A percentile compares a stretch with the other conserved stretches of the same genome.
Conservation (phyloP, 92 coral and sea anemone genomes). For the Porites cylindrica region DNA sequence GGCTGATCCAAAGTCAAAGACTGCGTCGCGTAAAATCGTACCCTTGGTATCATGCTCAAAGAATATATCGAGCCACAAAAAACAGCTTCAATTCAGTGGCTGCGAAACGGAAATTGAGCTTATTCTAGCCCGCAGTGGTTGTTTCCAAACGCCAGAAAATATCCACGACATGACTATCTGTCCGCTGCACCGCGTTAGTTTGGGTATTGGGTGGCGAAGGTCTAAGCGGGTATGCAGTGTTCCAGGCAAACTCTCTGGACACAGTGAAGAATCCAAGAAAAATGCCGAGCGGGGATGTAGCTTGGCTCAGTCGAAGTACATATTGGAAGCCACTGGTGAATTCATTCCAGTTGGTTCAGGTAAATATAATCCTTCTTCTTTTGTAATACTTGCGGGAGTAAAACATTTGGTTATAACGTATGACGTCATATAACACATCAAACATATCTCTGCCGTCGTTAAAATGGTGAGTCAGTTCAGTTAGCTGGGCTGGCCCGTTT, state of each 20-base stretch:
- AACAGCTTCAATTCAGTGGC: constrained; percentile 35
- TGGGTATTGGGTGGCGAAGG: constrained; percentile 36
- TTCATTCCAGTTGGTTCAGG: constrained; percentile 50
- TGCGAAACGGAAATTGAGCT: constrained; percentile 47
- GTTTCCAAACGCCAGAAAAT: constrained; percentile 44
- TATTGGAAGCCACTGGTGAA: constrained; percentile 37
- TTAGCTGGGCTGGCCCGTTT: background rate
- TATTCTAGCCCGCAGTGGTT: constrained; percentile 42
- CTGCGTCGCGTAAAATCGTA: background rate
- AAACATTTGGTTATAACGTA: background rate
- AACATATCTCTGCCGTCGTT: constrained; percentile 10
- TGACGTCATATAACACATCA: background rate
- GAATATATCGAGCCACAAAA: constrained; percentile 37
- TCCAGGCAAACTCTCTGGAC: constrained; percentile 14
- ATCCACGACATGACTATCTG: constrained; percentile 45
- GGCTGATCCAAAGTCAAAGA: constrained; percentile 24
- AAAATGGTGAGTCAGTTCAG: constrained; percentile 15
- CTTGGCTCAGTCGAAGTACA: constrained; percentile 7
- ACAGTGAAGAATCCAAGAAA: background rate
- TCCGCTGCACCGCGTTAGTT: constrained; percentile 32
- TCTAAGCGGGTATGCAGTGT: background rate
- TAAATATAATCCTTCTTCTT: background rate
- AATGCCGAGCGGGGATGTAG: constrained; percentile 35
- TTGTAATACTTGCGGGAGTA: background rate
- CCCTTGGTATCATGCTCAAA: constrained; percentile 28